A percentile compares a stretch with the other conserved stretches of the same genome.
Conservation (phyloP, 2,797 vertebrate genomes). For the Lepilemur septentrionalis region DNA sequence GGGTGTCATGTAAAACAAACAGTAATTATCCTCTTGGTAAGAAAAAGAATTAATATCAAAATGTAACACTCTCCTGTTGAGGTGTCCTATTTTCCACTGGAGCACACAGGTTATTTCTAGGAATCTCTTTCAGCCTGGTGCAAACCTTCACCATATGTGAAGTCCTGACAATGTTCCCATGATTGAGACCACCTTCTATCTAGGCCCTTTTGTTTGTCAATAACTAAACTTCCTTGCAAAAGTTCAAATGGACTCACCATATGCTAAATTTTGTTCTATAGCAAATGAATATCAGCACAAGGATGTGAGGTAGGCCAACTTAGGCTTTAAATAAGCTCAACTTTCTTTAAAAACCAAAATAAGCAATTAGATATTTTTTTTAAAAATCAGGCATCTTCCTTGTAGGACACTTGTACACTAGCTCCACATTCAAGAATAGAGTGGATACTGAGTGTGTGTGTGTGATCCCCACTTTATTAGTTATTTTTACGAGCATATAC, state of each 20-base stretch:
- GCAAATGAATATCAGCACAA: background rate
- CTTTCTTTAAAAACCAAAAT: background rate
- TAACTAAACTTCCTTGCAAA: conserved; percentile 6
- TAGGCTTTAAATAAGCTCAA: background rate
- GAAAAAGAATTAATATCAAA: conserved; percentile 37
- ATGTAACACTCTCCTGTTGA: background rate
- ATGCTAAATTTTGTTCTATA: background rate
- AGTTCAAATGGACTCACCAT: background rate
- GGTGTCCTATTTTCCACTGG: background rate
- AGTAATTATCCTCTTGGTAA: background rate
- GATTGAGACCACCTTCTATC: background rate
- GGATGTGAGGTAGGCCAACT: background rate
- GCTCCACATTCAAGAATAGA: background rate
- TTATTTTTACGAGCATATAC: conserved; percentile 16
- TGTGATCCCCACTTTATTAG: background rate
- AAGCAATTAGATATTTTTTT: background rate
- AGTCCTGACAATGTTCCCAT: background rate
- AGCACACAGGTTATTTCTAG: conserved; percentile 28
- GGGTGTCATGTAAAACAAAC: background rate
- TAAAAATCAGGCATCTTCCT: background rate
- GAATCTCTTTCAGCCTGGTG: conserved; percentile 2
- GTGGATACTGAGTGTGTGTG: background rate
- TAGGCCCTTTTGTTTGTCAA: background rate
- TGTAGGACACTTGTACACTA: background rate
- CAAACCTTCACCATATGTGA: background rate